A percentile compares a stretch with the other conserved stretches of the same genome.
Conservation (phyloP, 2,797 vertebrate species). For the Ctenopoma kingsleyae region DNA sequence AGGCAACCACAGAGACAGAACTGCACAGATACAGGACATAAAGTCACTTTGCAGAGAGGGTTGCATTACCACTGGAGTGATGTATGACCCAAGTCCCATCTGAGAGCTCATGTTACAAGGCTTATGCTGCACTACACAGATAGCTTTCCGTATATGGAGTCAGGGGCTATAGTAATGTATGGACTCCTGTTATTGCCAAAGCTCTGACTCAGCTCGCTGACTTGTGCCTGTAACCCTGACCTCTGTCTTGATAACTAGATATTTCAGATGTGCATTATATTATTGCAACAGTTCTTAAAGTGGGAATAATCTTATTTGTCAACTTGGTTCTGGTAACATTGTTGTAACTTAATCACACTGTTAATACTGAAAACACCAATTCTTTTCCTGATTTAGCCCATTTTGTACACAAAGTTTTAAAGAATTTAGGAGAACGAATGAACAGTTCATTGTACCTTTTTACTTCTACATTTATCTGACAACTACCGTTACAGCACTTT, state of each 20-base stretch:
- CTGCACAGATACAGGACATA: slow-evolving; percentile 72
- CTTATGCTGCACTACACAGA: slow-evolving; percentile 79
- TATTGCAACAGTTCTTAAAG: slow-evolving; percentile 58
- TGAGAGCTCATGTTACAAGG: slow-evolving; percentile 82
- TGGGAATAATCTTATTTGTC: slow-evolving; percentile 53
- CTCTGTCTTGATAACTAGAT: slow-evolving; percentile 73
- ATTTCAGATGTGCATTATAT: slow-evolving; percentile 62
- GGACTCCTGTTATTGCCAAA: slow-evolving; percentile 75
- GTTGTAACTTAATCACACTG: slow-evolving; percentile 37
- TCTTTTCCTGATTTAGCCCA: slow-evolving; percentile 23
- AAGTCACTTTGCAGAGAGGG: slow-evolving; percentile 78
- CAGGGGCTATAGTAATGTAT: slow-evolving; percentile 81
- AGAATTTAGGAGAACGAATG: neutral
- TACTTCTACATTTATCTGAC: neutral
- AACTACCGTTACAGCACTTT: neutral
- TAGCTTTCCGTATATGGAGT: slow-evolving; percentile 78
- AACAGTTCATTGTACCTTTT: neutral
- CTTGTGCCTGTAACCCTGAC: slow-evolving; percentile 68
- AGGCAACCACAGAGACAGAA: slow-evolving; percentile 71
- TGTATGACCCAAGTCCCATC: slow-evolving; percentile 82
- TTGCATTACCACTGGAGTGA: slow-evolving; percentile 79
- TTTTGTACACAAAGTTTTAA: neutral
- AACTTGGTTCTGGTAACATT: slow-evolving; percentile 56
- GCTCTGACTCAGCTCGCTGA: slow-evolving; percentile 81
- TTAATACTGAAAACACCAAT: slow-evolving; percentile 6